phyloP scores from a whole-genome alignment of 2,113 vertebrate species.

The zebrafish (Danio rerio) region DNA sequence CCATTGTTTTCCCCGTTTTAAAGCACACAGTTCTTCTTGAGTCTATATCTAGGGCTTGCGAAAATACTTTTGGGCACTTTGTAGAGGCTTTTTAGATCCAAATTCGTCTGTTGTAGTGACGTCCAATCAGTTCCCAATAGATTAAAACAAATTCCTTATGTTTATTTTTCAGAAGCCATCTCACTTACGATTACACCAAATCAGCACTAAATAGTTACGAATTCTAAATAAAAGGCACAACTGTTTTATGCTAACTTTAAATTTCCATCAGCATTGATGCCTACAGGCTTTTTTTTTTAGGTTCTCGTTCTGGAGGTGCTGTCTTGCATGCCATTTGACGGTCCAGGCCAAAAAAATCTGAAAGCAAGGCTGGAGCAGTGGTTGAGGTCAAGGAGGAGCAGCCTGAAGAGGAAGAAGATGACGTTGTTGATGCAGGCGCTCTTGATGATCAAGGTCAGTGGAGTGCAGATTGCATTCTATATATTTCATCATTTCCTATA shows the following conservation, averaged over 20 bases:
- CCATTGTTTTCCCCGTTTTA: neutral
- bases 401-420: slow-evolving; percentile 89
- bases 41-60: neutral
- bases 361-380: slow-evolving; percentile 63
- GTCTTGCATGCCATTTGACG: slow-evolving; percentile 62
- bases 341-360: slow-evolving; percentile 68
- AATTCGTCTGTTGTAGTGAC: too few relatives aligned
- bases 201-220: too few relatives aligned
- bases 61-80: neutral
- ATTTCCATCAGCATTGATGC: neutral
- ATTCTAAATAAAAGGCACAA: too few relatives aligned
- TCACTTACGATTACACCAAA: too few relatives aligned
- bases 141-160: neutral
- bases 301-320: neutral
- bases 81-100: neutral
- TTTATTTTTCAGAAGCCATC: too few relatives aligned
- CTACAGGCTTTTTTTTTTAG: neutral
- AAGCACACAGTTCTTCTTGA: neutral
- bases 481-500: neutral
- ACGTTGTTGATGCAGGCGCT: slow-evolving; percentile 92
- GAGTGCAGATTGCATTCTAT: neutral
- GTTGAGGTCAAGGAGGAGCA: slow-evolving; percentile 70
- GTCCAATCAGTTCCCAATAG: neutral
- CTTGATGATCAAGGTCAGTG: slow-evolving; percentile 91
- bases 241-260: neutral